Percentiles rank a stretch among this genome's conserved stretches.
phyloP scores from a whole-genome alignment of 2,888 invertebrate species.

The Acanthopleura granulata region DNA sequence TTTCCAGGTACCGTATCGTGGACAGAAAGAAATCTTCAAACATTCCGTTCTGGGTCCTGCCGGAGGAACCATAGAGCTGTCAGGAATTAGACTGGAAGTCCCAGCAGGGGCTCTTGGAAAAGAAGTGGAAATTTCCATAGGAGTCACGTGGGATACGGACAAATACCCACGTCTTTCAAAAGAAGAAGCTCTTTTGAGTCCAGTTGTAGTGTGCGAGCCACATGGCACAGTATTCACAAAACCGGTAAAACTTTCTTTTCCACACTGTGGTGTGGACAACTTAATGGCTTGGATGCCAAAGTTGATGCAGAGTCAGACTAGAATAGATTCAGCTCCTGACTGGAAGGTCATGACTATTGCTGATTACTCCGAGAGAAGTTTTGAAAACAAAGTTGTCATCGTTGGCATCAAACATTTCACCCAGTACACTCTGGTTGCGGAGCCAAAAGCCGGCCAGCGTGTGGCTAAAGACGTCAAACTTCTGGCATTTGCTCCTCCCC shows the following conservation, averaged over 20 bases:
- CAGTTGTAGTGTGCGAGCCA: conserved; percentile 43
- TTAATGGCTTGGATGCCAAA: conserved; percentile 34
- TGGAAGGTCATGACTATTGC: conserved; percentile 35
- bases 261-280: conserved; percentile 39
- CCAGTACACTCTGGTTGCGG: conserved; percentile 37
- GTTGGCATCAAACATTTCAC: conserved; percentile 42
- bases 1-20: neutral
- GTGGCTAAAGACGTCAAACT: conserved; percentile 42
- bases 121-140: conserved; percentile 32
- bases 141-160: conserved; percentile 37
- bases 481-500: conserved; percentile 37
- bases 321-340: conserved; percentile 19
- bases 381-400: conserved; percentile 25
- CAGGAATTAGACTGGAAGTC: conserved; percentile 36
- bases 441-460: conserved; percentile 29
- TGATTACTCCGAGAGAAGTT: conserved; percentile 29
- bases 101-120: conserved; percentile 34
- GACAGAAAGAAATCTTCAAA: conserved; percentile 35
- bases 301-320: conserved; percentile 31
- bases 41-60: conserved; percentile 33
- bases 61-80: conserved; percentile 35
- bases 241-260: conserved; percentile 39
- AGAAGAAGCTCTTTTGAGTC: conserved; percentile 36
- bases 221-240: conserved; percentile 31
- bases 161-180: conserved; percentile 31